phyloP scores from a whole-genome alignment of 1,140 invertebrate genomes.

The Pomacea maculata region DNA sequence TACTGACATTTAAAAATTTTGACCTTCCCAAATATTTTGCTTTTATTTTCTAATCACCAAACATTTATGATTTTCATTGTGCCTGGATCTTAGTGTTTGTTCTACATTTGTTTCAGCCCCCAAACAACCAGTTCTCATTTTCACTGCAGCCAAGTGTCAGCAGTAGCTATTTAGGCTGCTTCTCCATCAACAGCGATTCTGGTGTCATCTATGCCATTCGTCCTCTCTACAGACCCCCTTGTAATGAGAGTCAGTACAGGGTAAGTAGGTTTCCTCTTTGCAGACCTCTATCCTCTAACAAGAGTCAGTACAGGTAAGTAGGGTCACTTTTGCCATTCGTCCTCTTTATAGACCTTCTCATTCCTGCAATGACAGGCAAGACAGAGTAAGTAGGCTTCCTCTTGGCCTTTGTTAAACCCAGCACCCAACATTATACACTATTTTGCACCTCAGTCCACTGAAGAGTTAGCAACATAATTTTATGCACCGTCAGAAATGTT shows the following conservation, averaged over 20 bases:
- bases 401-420: too few relatives aligned
- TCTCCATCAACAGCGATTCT: conserved; percentile 34
- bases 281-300: conserved; percentile 22
- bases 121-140: conserved; percentile 42
- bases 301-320: conserved; percentile 15
- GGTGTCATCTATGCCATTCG: conserved; percentile 29
- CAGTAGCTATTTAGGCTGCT: conserved; percentile 23
- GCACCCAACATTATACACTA: too few relatives aligned
- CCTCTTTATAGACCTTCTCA: conserved; percentile 19
- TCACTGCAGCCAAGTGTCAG: conserved; percentile 17
- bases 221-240: conserved; percentile 33
- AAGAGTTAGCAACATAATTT: too few relatives aligned
- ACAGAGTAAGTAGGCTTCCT: not conserved
- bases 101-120: conserved; percentile 32
- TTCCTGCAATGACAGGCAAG: conserved; percentile 14
- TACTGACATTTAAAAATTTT: too few relatives aligned
- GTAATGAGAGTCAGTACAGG: conserved; percentile 26
- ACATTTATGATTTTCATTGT: too few relatives aligned
- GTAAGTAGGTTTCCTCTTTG: conserved; percentile 29
- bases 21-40: too few relatives aligned
- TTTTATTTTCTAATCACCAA: too few relatives aligned
- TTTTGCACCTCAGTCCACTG: too few relatives aligned
- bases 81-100: too few relatives aligned
- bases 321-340: conserved; percentile 3
- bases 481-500: too few relatives aligned